Conservation (phyloP, 2,113 vertebrate species). For the Archocentrus centrarchus region DNA sequence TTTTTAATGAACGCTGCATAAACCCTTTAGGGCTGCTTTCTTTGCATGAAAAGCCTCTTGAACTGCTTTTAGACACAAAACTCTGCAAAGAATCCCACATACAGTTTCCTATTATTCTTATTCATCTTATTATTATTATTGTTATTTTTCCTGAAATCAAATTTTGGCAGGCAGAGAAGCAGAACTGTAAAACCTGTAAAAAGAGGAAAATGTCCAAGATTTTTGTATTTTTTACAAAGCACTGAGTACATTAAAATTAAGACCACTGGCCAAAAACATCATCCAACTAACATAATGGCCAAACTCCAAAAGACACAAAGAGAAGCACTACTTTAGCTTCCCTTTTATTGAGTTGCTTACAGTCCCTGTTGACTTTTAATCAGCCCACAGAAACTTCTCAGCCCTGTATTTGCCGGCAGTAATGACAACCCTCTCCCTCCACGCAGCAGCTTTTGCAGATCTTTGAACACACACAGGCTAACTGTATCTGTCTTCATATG, state of each 20-base stretch:
- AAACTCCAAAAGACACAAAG: conserved; percentile 45
- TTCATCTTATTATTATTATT: too few relatives aligned
- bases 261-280: conserved; percentile 25
- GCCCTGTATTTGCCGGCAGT: conserved; percentile 73
- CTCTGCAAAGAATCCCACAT: background rate
- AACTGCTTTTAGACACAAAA: background rate
- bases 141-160: conserved; percentile 4
- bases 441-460: conserved; percentile 33
- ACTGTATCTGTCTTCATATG: conserved; percentile 37
- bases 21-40: background rate
- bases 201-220: conserved; percentile 15
- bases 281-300: conserved; percentile 25
- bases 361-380: conserved; percentile 74
- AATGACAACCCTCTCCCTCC: conserved; percentile 68
- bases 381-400: conserved; percentile 69
- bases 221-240: conserved; percentile 2
- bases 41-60: background rate
- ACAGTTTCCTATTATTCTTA: conserved; percentile 5
- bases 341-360: conserved; percentile 63
- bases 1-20: background rate
- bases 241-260: conserved; percentile 29
- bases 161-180: conserved; percentile 5
- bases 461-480: conserved; percentile 47
- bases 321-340: conserved; percentile 38
- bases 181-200: conserved; percentile 1